Evolutionary conservation across 2,888 invertebrate genomes (phyloP).

Genomic region (Megalurothrips usitatus): DNA sequence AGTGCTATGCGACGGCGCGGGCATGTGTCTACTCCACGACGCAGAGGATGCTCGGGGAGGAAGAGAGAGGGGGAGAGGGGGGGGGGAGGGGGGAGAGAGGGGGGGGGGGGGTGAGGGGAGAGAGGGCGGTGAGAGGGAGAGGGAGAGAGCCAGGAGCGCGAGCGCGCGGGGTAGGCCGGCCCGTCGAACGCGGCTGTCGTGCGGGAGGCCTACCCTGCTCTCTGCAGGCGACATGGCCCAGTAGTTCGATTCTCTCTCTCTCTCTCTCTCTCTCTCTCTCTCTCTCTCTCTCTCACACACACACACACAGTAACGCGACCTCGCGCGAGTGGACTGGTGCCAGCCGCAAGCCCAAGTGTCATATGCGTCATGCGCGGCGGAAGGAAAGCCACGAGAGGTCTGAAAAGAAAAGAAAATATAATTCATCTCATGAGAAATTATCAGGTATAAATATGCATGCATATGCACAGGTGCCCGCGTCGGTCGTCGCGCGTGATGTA

Average conservation of each 20-base stretch:
- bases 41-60: too few species aligned
- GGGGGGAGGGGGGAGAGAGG: background rate
- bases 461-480: constrained; percentile 22
- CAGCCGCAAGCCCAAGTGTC: too few species aligned
- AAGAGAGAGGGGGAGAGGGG: too few species aligned
- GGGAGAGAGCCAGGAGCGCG: background rate
- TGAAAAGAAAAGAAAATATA: background rate
- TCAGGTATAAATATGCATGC: constrained; percentile 13
- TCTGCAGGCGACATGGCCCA: background rate
- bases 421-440: constrained; percentile 8
- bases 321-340: too few species aligned
- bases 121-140: background rate
- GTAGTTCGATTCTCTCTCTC: background rate
- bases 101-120: background rate
- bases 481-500: background rate
- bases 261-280: too few species aligned
- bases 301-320: too few species aligned
- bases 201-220: background rate
- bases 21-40: too few species aligned
- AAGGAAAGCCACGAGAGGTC: background rate
- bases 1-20: background rate
- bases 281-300: too few species aligned
- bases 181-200: background rate
- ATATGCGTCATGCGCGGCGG: too few species aligned
- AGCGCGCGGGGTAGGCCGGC: background rate